Conservation (phyloP, 1,140 invertebrate genomes). For the Pogonognathellus flavescens region DNA sequence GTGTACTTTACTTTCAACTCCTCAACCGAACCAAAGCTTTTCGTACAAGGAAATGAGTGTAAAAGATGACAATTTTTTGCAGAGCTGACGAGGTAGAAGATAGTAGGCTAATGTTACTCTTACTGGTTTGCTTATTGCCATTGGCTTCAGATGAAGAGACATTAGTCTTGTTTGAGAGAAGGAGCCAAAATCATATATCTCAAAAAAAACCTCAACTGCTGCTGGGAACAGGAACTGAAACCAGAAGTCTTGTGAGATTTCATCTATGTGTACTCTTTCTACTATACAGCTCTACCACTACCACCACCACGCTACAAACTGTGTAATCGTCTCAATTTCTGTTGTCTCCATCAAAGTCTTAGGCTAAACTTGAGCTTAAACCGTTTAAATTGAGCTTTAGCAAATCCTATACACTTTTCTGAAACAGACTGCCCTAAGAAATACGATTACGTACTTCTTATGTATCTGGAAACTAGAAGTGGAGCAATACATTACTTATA, state of each 20-base stretch:
- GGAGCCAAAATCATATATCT: constrained; percentile 44
- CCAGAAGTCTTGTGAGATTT: constrained; percentile 21
- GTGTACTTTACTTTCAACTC: constrained; percentile 1
- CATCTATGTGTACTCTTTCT: neutral
- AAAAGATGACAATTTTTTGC: constrained; percentile 35
- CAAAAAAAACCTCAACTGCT: neutral
- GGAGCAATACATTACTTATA: too few relatives aligned
- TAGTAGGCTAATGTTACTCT: constrained; percentile 40
- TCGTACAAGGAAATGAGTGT: constrained; percentile 17
- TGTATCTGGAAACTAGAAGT: too few relatives aligned
- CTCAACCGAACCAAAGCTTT: neutral
- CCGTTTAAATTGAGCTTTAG: too few relatives aligned
- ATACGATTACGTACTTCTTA: too few relatives aligned
- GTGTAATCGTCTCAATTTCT: too few relatives aligned
- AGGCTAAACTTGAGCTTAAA: too few relatives aligned
- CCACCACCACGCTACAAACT: too few relatives aligned
- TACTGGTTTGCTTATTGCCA: constrained; percentile 49
- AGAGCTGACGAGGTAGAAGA: neutral
- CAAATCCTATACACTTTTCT: neutral
- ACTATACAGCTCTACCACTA: too few relatives aligned
- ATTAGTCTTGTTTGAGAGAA: constrained; percentile 45
- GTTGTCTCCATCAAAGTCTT: too few relatives aligned
- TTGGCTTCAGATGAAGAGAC: constrained; percentile 37
- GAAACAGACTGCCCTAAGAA: neutral
- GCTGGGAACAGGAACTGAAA: constrained; percentile 20